phyloP scores from a whole-genome alignment of 2,888 invertebrate species.

The Fragum whitleyi region DNA sequence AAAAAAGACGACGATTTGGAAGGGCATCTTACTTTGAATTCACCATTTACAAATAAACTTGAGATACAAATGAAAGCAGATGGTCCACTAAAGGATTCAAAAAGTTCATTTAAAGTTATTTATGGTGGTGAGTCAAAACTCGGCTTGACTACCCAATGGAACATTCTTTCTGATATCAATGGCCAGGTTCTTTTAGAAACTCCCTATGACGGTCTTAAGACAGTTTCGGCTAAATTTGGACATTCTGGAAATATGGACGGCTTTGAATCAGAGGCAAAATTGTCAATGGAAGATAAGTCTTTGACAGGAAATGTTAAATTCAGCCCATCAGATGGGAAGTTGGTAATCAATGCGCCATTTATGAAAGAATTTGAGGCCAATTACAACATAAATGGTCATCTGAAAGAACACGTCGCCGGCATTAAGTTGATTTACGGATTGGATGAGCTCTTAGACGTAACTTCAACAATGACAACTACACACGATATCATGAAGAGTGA shows the following conservation, averaged over 20 bases:
- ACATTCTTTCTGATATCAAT: not conserved
- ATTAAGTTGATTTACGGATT: not conserved
- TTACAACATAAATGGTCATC: not conserved
- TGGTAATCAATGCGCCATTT: not conserved
- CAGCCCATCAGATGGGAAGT: not conserved
- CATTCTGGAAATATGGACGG: not conserved
- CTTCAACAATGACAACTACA: not conserved
- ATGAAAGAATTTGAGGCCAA: not conserved
- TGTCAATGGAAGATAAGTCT: not conserved
- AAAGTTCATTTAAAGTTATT: slow-evolving; percentile 17
- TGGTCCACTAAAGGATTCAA: slow-evolving; percentile 24
- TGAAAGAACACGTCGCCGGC: not conserved
- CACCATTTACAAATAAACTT: slow-evolving; percentile 37
- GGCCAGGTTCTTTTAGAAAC: slow-evolving; percentile 1
- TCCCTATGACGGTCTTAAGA: not conserved
- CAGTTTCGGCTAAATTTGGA: not conserved
- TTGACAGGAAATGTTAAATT: not conserved
- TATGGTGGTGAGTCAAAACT: slow-evolving; percentile 29
- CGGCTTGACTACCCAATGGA: slow-evolving; percentile 4
- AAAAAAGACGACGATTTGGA: slow-evolving; percentile 18
- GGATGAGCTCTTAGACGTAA: not conserved
- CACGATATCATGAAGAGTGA: not conserved
- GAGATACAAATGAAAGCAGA: slow-evolving; percentile 13
- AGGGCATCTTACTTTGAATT: slow-evolving; percentile 11
- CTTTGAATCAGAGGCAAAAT: slow-evolving; percentile 2